Evolutionary conservation across 2,113 vertebrate genomes (phyloP).

Genomic region (Zosterops hypoxanthus): DNA sequence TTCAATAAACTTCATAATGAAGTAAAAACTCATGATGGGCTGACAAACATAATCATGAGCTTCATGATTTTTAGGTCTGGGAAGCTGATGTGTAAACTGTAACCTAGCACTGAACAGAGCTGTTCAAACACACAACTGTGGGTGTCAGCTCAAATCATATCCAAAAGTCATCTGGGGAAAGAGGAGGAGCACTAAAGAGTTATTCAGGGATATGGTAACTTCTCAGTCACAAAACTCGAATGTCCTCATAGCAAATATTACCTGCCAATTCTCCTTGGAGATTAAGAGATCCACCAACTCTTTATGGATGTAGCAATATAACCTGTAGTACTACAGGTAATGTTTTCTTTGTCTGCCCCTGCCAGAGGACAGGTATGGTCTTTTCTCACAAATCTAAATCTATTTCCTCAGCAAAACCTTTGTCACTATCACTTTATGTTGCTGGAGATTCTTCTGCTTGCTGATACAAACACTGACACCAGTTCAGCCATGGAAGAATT

Average conservation of each 20-base stretch:
- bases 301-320: background rate
- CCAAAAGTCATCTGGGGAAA: background rate
- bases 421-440: background rate
- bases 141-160: slow-evolving; percentile 40
- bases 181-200: background rate
- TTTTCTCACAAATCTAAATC: background rate
- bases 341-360: background rate
- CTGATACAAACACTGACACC: background rate
- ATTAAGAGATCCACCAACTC: background rate
- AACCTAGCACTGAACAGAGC: slow-evolving; percentile 16
- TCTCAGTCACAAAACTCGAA: background rate
- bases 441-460: background rate
- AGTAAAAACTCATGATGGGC: slow-evolving; percentile 34
- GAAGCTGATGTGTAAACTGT: slow-evolving; percentile 43
- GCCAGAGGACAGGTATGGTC: background rate
- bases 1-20: slow-evolving; percentile 20
- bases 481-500: background rate
- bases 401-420: background rate
- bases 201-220: slow-evolving; percentile 24
- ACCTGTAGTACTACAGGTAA: background rate
- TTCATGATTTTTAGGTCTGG: background rate
- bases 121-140: slow-evolving; percentile 43
- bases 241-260: background rate
- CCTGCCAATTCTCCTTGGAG: background rate
- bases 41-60: slow-evolving; percentile 53